Base-by-base conservation (phyloP, 2,888 invertebrate genomes). In the Laothoe populi region DNA sequence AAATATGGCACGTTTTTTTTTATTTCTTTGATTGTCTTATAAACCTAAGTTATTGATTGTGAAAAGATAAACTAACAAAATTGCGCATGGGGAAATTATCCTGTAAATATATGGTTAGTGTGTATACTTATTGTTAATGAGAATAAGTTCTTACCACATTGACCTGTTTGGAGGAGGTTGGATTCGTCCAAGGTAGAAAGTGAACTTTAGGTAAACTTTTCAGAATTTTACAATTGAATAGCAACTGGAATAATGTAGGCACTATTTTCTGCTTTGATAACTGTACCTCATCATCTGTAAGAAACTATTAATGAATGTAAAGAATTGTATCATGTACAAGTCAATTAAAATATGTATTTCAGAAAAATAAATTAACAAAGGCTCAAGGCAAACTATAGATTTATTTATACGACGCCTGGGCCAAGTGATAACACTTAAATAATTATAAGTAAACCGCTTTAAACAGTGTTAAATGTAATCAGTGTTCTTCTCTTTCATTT, bases 171-270 rank as follows among this genome's bases (percentile, higher is more conserved):
- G 65, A 75, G 45, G 66, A 71, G 11, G 78, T 73, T 61, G 83
- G 81, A 21, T 74, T 76, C 68, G 93, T 93, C 94, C 95, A 95
- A 0, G 97, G 97, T 58, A 96, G 73, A 81, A 95, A 96, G 57
- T 94, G 93, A n/a, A 94, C 88, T 65, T 94, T 93, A 0, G 95
- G 94, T 64, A 96, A 86, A 78, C 92, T 94, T 2, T 93, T 93
- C 13, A 97, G 80, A 19, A 95, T 78, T 75, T 94, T 88, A 71
- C 87, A 92, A 69, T 96, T 93, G 79, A 96, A 96, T 40, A 97
- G 87, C 49, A 95, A 81, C 84, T 96, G 95, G 74, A 96, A 96
- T 23, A 96, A 78, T 26, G 96, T 93, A 57, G 95, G 93, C 13
- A 92, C 80, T 4, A 93, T 84, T 70, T 94, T 93, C 71, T 96